Evolutionary conservation across 1,140 invertebrate genomes (phyloP), one percentile per base, ranked within the genome.

Genomic region (Homarus americanus): DNA sequence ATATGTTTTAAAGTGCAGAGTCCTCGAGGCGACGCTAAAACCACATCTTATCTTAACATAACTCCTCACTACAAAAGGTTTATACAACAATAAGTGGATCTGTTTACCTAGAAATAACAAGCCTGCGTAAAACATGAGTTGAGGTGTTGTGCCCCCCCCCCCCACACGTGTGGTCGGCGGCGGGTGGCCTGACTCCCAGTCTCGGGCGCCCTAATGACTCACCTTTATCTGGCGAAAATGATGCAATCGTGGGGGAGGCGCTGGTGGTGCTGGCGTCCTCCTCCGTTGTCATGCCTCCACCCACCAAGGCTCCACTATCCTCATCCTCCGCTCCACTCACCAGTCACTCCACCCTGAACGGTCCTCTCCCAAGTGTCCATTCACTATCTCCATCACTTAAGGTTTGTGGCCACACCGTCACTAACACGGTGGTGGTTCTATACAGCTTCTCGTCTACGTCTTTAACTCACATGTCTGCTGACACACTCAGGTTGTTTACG

Each of bases 181-280:
- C n/a, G n/a, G n/a, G n/a, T n/a, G n/a, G n/a, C n/a, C n/a, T n/a
- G n/a, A n/a, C n/a, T n/a, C n/a, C n/a, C n/a, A n/a, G n/a, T n/a
- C n/a, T n/a, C n/a, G n/a, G n/a, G n/a, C n/a, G 58, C 15, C 15
- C 58, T 9, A 20, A 24, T 32, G 44, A 69, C 63, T 69, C 28
- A 69, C 63, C 63, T 69, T 28, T 69, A 69, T 69, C 63, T 69
- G 63, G n/a, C 28, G n/a, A 32, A 69, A 69, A 32, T 32, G 63
- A 32, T 69, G 63, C 63, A 32, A 69, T 69, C 63, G n/a, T 69
- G 63, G 63, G 63, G n/a, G 63, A 69, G 63, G 63, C 28, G 63
- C 63, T 32, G 63, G 63, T 69, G 63, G 63, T 69, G 63, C 63
- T 69, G 63, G 63, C 28, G 63, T 40, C 76, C 38, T 44, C 41